Percentiles rank a stretch among this genome's conserved stretches.
These are phyloP conservation scores for Octodonta nipae DNA, from an alignment of 2,888 invertebrate species.

Conservation along the genomic window DNA sequence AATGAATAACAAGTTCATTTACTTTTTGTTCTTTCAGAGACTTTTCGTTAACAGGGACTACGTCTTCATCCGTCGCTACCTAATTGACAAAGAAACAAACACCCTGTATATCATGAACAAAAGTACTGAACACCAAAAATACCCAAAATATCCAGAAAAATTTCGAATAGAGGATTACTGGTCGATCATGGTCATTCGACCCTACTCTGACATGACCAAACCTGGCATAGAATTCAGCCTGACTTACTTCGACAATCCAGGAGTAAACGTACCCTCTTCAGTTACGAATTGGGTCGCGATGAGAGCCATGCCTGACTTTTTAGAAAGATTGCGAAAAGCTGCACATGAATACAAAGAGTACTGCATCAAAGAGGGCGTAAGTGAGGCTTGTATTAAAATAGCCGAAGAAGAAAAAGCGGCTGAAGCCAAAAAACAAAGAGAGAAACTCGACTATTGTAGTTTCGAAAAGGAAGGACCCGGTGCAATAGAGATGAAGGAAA, in stretches of 20 bases:
- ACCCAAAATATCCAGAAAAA: slow-evolving; percentile 52
- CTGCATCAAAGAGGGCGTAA: slow-evolving; percentile 25
- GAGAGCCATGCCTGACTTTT: slow-evolving; percentile 63
- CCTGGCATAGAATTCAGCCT: slow-evolving; percentile 68
- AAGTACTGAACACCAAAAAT: slow-evolving; percentile 54
- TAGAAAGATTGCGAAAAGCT: slow-evolving; percentile 55
- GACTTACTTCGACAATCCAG: slow-evolving; percentile 82
- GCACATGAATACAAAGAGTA: slow-evolving; percentile 48
- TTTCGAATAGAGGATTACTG: slow-evolving; percentile 69
- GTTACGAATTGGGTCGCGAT: slow-evolving; percentile 63
- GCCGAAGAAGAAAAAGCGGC: slow-evolving; percentile 12
- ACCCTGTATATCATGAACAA: slow-evolving; percentile 53
- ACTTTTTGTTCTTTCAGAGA: slow-evolving; percentile 39
- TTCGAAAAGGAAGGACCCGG: no score
- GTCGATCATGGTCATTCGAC: slow-evolving; percentile 76
- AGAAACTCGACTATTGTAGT: slow-evolving; percentile 19
- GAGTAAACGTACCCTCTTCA: slow-evolving; percentile 58
- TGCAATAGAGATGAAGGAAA: no score
- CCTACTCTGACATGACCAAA: slow-evolving; percentile 45
- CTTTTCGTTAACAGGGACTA: slow-evolving; percentile 78
- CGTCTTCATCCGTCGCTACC: slow-evolving; percentile 61
- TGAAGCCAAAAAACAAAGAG: slow-evolving; percentile 14
- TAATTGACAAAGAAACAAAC: slow-evolving; percentile 43
- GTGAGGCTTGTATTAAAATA: slow-evolving; percentile 18
- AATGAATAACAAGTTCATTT: no score